Conservation (phyloP, 2,797 vertebrate genomes). For the Leuciscus waleckii region DNA sequence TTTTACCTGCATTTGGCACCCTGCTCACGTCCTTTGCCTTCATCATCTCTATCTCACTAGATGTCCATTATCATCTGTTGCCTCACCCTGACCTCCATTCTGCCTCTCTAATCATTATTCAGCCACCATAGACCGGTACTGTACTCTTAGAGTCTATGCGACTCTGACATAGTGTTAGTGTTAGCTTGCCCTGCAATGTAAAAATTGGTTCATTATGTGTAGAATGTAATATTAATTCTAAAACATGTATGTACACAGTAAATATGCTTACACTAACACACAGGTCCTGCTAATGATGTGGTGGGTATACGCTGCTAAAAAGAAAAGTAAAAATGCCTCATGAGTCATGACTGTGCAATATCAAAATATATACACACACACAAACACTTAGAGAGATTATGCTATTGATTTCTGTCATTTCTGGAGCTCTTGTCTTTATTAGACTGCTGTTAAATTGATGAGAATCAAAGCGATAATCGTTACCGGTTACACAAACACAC, state of each 20-base stretch:
- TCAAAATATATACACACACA: not conserved
- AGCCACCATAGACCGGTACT: conserved; percentile 1
- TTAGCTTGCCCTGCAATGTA: not conserved
- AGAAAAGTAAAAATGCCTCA: conserved; percentile 5
- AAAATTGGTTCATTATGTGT: not conserved
- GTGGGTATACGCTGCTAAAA: conserved; percentile 9
- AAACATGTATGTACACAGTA: not conserved
- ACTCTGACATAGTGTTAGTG: not conserved
- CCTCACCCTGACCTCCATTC: conserved; percentile 7
- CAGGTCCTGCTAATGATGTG: conserved; percentile 1
- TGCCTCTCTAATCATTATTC: conserved; percentile 34
- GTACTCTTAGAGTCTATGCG: not conserved
- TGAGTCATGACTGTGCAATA: conserved; percentile 3
- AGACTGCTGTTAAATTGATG: conserved; percentile 23
- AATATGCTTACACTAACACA: not conserved
- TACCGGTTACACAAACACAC: not conserved
- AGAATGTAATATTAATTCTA: not conserved
- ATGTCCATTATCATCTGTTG: conserved; percentile 16
- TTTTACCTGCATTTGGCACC: not conserved
- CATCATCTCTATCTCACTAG: conserved; percentile 15
- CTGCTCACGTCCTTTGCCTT: conserved; percentile 13
- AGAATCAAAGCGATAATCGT: conserved; percentile 17
- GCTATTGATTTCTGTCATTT: conserved; percentile 51
- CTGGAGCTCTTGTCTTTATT: conserved; percentile 30
- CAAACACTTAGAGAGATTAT: conserved; percentile 35